Evolutionary conservation across 2,888 invertebrate genomes (phyloP), one percentile per base, ranked within the genome.

Genomic region (Hypena proboscidalis): DNA sequence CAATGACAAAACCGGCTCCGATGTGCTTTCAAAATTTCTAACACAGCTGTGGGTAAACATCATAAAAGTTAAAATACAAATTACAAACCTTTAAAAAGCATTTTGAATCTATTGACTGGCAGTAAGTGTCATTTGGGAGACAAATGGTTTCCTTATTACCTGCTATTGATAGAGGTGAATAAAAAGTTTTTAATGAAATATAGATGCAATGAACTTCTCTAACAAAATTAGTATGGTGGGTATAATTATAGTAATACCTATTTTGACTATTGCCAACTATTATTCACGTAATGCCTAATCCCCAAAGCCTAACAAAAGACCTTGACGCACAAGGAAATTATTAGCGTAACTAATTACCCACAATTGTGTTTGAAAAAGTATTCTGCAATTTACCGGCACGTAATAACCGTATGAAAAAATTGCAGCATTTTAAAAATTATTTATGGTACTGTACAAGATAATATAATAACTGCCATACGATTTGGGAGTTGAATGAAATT

Each of bases 1-100:
- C 65, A 67, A 77, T 65, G 53, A 70, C 67, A 74, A 74, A 85
- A 83, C 82, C 74, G 73, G 82, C 71, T 65, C 36, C 44, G 60
- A 61, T 60, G 67, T 60, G 54, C 65, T 56, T 50, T 55, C 52
- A 44, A 57, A 66, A 77, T 80, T 74, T 78, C 68, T 80, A 56
- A 64, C 33, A 39, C 47, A 64, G 17, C 21, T 39, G 25, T 19
- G 9, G 13, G 33, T 32, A 43, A 58, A 47, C 31, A 48, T 44
- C 44, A 53, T 57, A 52, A 46, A 46, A 42, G 11, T 23, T 20
- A 15, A 31, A 14, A 22, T 8, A 33, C 19, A 43, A 32, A 55
- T 58, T 55, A 47, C 23, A 44, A 44, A 34, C 31, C 36, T 38
- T 58, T 38, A 48, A 47, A 47, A 51, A 19, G 21, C 7, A 41